Evolutionary conservation across 2,113 vertebrate species (phyloP).

Genomic region (Siphamia tubifer): DNA sequence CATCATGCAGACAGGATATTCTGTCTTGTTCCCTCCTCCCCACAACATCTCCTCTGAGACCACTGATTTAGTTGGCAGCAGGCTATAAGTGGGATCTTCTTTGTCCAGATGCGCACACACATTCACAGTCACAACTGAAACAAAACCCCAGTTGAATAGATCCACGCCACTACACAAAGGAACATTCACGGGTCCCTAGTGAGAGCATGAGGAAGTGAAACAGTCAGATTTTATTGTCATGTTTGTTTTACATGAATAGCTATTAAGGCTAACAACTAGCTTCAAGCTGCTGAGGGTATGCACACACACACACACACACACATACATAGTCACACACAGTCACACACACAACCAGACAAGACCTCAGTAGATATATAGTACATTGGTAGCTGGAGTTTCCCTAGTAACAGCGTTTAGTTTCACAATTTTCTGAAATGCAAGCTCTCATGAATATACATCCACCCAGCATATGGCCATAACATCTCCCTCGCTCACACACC

Average conservation of each 20-base stretch:
- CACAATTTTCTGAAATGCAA: conserved; percentile 29
- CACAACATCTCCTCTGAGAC: conserved; percentile 66
- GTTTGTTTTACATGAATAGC: conserved; percentile 38
- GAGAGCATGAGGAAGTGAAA: neutral
- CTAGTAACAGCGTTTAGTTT: conserved; percentile 59
- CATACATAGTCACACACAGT: conserved; percentile 25
- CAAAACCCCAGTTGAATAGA: conserved; percentile 33
- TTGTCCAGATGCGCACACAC: conserved; percentile 43
- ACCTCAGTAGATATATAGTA: conserved; percentile 6
- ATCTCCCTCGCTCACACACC: neutral
- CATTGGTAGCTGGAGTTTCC: conserved; percentile 57
- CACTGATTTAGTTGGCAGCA: conserved; percentile 56
- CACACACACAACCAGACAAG: conserved; percentile 27
- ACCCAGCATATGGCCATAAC: conserved; percentile 20
- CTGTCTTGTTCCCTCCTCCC: conserved; percentile 53
- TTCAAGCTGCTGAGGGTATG: conserved; percentile 12
- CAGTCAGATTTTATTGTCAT: conserved; percentile 9
- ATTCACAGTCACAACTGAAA: neutral
- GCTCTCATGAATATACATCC: conserved; percentile 35
- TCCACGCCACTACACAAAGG: conserved; percentile 32
- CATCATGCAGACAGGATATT: conserved; percentile 44
- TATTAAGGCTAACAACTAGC: conserved; percentile 24
- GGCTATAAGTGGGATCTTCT: conserved; percentile 33
- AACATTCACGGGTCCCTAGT: conserved; percentile 25
- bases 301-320: conserved; percentile 3